These are phyloP conservation scores for Entomyzon cyanotis DNA, from an alignment of 2,113 vertebrate species.

Conservation along the genomic window DNA sequence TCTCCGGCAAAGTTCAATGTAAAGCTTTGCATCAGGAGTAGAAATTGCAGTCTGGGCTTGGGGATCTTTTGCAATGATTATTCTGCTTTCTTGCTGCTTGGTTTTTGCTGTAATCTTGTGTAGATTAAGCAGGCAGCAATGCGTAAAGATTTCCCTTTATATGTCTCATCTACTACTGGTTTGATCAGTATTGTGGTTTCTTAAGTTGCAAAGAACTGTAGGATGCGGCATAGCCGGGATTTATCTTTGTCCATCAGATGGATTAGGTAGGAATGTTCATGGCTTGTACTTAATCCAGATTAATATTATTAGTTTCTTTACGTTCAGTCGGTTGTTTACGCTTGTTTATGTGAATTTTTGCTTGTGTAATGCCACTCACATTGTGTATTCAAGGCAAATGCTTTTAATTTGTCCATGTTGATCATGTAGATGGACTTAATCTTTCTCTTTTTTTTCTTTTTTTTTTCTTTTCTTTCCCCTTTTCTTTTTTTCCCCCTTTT, in stretches of 20 bases:
- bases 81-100: not conserved
- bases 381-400: not conserved
- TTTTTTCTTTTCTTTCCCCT: not conserved
- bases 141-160: not conserved
- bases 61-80: not conserved
- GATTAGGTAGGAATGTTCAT: slow-evolving; percentile 53
- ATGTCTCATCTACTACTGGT: not conserved
- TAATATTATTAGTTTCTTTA: slow-evolving; percentile 66
- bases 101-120: not conserved
- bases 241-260: slow-evolving; percentile 22
- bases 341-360: slow-evolving; percentile 15
- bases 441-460: rapidly evolving
- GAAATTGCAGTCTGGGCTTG: not conserved
- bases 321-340: slow-evolving; percentile 7
- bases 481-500: not conserved
- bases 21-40: not conserved
- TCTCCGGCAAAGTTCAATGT: not conserved
- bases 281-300: slow-evolving; percentile 65
- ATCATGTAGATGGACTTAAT: not conserved
- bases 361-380: not conserved
- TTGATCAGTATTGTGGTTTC: not conserved
- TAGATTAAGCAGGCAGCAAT: not conserved
- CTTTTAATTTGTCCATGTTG: not conserved
- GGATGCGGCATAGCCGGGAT: not conserved
- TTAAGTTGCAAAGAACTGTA: slow-evolving; percentile 5